Base-by-base conservation (phyloP, 2,888 invertebrate genomes). In the Eupelmus urozonus region DNA sequence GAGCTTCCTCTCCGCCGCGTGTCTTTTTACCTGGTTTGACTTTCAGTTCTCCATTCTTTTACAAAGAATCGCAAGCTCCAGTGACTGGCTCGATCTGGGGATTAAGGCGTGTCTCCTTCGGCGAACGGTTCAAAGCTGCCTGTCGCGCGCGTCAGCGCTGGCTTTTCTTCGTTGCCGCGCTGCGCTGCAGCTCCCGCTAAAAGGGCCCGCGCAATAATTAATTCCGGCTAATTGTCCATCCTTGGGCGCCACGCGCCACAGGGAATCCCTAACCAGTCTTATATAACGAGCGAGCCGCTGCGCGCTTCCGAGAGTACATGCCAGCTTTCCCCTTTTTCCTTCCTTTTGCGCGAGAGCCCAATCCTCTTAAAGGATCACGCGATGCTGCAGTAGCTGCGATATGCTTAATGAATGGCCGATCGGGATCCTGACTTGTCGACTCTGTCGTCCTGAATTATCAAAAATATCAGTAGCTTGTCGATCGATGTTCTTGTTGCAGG, bases 221-320 rank as follows among this genome's bases (percentile, higher is more conserved):
- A 85, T 82, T 81, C 76, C 74, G 66, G 81, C 82, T 85, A 83
- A 85, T 84, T 84, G 83, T 83, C 80, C 45, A 27, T 49, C 59
- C 67, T 34, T 27, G 63, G 73, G n/a, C n/a, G n/a, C n/a, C 34
- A 40, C 55, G 59, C 55, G 71, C 80, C 81, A 78, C 79, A 76
- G 77, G 76, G 82, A 82, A 82, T 83, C 71, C 79, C 76, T 80
- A 80, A 82, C 76, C 78, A 78, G 78, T 75, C 40, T 20, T 76
- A 29, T 49, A 81, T 49, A 81, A 72, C 77, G 76, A 70, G 25
- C 45, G 40, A 59, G 25, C 42, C 34, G 42, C 9, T 51, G 7
- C 51, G 20, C 9, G 20, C 40, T 34, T n/a, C n/a, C n/a, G n/a
- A 55, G 59, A 63, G n/a, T n/a, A n/a, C n/a, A 34, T 34, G 62